Evolutionary conservation across 2,888 invertebrate species (phyloP), one percentile per base, ranked within the genome.

Genomic region (Pycnomerus fuliginosus): DNA sequence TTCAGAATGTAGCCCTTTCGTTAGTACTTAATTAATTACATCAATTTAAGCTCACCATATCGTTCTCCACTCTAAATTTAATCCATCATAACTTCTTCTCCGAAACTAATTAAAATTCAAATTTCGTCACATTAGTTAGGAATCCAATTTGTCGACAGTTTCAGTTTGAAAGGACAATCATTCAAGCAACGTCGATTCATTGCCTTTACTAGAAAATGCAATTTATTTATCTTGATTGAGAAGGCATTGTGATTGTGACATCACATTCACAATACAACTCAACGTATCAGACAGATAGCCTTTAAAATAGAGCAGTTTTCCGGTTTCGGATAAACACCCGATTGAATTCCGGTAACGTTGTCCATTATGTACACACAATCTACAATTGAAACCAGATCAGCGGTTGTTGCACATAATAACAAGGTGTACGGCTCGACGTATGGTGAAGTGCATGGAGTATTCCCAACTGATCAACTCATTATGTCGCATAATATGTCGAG

Each of bases 341-440:
- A 30, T 44, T 44, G 36, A 27, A 23, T 25, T 37, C 20, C 31
- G 36, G 36, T 36, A 46, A 32, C 36, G 24, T 10, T 36, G 24
- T 27, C 31, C 36, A 37, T 41, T 36, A 31, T 40, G 12, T 13
- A 41, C 29, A 36, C 40, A 46, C 39, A 41, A 36, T 46, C 40
- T 31, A 27, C 39, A 41, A 37, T 32, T 41, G 37, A 41, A 46
- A 46, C 41, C 41, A 41, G 46, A 41, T 41, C 41, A 41, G 24
- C 24, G 41, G 41, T 41, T 33, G 41, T 41, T 36, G 28, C 22
- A 46, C 41, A 46, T 46, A 36, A 36, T 41, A 46, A 46, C 37
- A 41, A 41, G 28, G 22, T 37, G 29, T 40, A n/a, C n/a, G n/a
- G n/a, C n/a, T 24, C 27, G 22, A 16, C 33, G 5, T 30, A 36